phyloP scores from a whole-genome alignment of 1,140 invertebrate species.

The Drosophila lowei region DNA sequence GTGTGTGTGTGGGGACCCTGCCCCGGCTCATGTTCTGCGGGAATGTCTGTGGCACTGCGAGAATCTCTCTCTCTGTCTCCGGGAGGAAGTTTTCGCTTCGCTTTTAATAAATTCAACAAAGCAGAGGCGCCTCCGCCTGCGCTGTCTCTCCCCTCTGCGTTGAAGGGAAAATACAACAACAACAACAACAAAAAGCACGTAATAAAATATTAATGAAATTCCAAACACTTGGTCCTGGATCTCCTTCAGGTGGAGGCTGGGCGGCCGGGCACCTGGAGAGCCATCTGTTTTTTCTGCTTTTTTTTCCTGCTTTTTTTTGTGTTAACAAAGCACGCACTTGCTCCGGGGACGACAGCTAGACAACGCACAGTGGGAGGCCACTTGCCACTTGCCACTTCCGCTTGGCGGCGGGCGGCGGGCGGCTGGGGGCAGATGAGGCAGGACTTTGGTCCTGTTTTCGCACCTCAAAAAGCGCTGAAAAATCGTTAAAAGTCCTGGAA shows the following conservation, averaged over 20 bases:
- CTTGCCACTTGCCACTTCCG: conserved; percentile 70
- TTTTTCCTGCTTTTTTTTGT: conserved; percentile 31
- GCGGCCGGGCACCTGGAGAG: conserved; percentile 60
- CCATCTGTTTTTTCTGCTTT: conserved; percentile 59
- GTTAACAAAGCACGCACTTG: conserved; percentile 76
- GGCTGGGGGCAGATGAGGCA: conserved; percentile 12
- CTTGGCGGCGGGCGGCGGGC: conserved; percentile 17
- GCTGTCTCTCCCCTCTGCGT: neutral
- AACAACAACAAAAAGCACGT: conserved; percentile 64
- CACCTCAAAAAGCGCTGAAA: conserved; percentile 49
- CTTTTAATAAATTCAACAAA: conserved; percentile 77
- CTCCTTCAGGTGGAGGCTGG: conserved; percentile 9
- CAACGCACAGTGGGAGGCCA: conserved; percentile 49
- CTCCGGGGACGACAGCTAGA: conserved; percentile 19
- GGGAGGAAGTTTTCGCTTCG: conserved; percentile 9
- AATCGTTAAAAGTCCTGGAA: neutral
- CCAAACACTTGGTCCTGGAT: conserved; percentile 71
- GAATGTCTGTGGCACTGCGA: neutral
- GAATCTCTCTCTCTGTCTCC: neutral
- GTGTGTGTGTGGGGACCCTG: no score
- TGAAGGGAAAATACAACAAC: conserved; percentile 1
- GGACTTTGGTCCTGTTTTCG: conserved; percentile 60
- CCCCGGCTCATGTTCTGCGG: neutral
- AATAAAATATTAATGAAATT: conserved; percentile 83
- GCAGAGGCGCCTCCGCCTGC: conserved; percentile 34